phyloP scores from a whole-genome alignment of 1,140 invertebrate genomes.

The Trichonephila inaurata region DNA sequence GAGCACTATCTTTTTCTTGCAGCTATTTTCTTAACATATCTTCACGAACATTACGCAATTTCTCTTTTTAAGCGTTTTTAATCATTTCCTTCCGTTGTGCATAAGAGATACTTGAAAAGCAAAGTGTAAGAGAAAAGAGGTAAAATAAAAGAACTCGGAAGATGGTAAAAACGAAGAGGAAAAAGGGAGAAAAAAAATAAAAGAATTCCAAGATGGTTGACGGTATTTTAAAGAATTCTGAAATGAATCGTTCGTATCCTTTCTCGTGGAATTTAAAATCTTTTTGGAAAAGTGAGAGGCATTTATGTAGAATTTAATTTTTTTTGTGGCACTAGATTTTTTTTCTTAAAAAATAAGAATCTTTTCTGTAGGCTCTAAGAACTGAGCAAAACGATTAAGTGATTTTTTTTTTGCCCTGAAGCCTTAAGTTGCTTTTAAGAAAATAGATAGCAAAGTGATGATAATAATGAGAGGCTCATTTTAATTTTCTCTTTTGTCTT shows the following conservation, averaged over 20 bases:
- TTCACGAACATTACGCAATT: slow-evolving; percentile 54
- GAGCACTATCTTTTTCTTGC: slow-evolving; percentile 43
- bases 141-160: slow-evolving; percentile 33
- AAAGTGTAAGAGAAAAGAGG: neutral
- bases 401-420: neutral
- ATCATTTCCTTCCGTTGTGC: slow-evolving; percentile 52
- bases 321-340: neutral
- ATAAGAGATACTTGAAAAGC: slow-evolving; percentile 18
- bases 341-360: neutral
- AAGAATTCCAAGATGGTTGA: slow-evolving; percentile 13
- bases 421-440: neutral
- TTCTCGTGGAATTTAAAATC: slow-evolving; percentile 5
- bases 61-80: slow-evolving; percentile 51
- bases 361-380: neutral
- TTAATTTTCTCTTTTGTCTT: neutral
- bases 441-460: neutral
- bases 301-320: slow-evolving; percentile 20
- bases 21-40: slow-evolving; percentile 63
- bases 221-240: slow-evolving; percentile 56
- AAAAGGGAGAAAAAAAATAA: neutral
- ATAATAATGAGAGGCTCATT: neutral
- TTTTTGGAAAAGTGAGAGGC: slow-evolving; percentile 23
- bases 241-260: neutral
- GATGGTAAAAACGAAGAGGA: neutral
- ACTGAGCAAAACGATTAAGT: neutral